Evolutionary conservation across 2,888 invertebrate species (phyloP), one percentile per base, ranked within the genome.

Genomic region (Stomorhina lunata): DNA sequence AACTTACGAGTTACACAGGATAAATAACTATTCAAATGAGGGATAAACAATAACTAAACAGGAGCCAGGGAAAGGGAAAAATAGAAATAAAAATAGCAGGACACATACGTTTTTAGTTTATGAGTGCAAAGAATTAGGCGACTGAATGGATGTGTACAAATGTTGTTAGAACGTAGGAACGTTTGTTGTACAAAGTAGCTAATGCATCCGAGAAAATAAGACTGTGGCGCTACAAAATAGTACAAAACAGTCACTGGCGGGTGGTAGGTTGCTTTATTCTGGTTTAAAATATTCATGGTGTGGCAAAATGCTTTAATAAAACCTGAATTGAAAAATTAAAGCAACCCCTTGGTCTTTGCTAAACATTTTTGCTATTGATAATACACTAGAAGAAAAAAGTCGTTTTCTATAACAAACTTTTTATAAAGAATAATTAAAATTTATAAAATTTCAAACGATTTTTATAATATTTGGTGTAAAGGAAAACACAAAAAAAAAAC

Each of bases 271-370:
- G 29, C 29, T 7, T 45, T 37, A 17, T 57, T 55, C 69, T 29
- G 57, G 22, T 66, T 72, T 79, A 50, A 79, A 77, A 81, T 77
- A 81, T 81, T 81, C 61, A 81, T 78, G 63, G 68, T 73, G 72
- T 87, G 85, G 85, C 69, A 79, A 63, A 76, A 76, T 81, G 66
- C 81, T 79, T 84, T 80, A 84, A 82, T 83, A 80, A 81, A 75
- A 80, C 17, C 37, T 48, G 25, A 37, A 81, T 63, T 66, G 57
- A 57, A 72, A 79, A 72, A 59, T 73, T 80, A 68, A 43, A 73
- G 40, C 78, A 68, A 73, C 78, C 73, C 78, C 73, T 71, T 43
- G 40, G n/a, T 17, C 45, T 43, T 59, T 27, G 6, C 40, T 22
- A 75, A 48, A 37, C n/a, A n/a, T 48, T 55, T 10, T 50, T 22